These are phyloP conservation scores for Argopecten irradians DNA, from an alignment of 1,140 invertebrate genomes.

Conservation along the genomic window DNA sequence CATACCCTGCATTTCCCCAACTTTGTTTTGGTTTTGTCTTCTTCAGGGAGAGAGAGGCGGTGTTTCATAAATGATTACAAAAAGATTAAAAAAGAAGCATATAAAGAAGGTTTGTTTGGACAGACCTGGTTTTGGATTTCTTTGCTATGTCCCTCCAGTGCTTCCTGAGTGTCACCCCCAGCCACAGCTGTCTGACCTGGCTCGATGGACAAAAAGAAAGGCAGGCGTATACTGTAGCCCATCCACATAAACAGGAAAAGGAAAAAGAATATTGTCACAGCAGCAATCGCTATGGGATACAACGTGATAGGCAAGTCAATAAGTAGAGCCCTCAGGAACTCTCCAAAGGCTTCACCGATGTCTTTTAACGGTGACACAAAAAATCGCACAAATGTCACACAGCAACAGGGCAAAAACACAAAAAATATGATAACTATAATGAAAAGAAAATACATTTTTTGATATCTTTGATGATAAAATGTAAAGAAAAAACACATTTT, in stretches of 20 bases:
- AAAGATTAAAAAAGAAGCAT: not conserved
- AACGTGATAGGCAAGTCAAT: conserved; percentile 64
- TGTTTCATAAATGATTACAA: not conserved
- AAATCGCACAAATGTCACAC: conserved; percentile 64
- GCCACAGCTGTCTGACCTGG: conserved; percentile 41
- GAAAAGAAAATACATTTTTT: too few relatives aligned
- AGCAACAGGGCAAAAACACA: conserved; percentile 59
- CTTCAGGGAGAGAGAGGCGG: not conserved
- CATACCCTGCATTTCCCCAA: not conserved
- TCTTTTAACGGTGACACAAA: conserved; percentile 63
- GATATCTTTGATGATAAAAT: too few relatives aligned
- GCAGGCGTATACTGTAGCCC: conserved; percentile 63
- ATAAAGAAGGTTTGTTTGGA: not conserved
- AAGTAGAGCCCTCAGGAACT: conserved; percentile 59
- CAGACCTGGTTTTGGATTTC: conserved; percentile 44
- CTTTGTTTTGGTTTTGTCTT: not conserved
- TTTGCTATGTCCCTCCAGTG: conserved; percentile 46
- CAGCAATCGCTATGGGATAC: conserved; percentile 57
- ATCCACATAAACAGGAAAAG: conserved; percentile 63
- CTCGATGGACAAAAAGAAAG: conserved; percentile 64
- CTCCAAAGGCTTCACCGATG: conserved; percentile 61
- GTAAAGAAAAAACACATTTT: fast-evolving
- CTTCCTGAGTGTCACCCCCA: conserved; percentile 34
- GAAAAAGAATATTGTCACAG: conserved; percentile 53
- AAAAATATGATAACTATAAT: not conserved